Percentiles rank a stretch among this genome's conserved stretches.
Conservation (phyloP, 2,797 vertebrate genomes). For the Lacerta bilineata region DNA sequence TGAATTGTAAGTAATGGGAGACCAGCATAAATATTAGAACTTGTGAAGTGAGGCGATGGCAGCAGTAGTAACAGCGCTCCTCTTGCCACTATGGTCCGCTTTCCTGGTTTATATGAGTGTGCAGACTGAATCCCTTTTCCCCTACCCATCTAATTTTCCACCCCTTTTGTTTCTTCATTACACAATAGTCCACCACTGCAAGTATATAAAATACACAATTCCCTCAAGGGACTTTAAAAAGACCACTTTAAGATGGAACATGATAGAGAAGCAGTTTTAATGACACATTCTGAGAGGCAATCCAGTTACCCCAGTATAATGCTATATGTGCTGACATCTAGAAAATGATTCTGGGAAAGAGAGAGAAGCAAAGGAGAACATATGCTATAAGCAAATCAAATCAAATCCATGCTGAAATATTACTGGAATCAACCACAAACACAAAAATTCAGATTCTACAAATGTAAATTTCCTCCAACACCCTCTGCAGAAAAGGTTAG, state of each 20-base stretch:
- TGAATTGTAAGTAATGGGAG: neutral
- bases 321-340: neutral
- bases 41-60: too few species aligned
- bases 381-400: neutral
- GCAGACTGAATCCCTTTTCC: neutral
- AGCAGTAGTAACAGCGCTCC: neutral
- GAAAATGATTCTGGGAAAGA: neutral
- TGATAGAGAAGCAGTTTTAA: neutral
- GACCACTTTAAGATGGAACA: too few species aligned
- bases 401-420: neutral
- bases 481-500: neutral
- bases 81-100: neutral
- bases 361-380: neutral
- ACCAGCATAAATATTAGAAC: neutral
- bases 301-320: neutral
- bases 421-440: neutral
- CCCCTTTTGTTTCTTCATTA: neutral
- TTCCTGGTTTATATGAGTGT: neutral
- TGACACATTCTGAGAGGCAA: neutral
- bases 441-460: neutral
- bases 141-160: neutral
- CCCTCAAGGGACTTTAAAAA: neutral
- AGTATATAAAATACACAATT: neutral
- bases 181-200: neutral
- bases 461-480: neutral